Base-by-base conservation (phyloP, 2,888 invertebrate genomes). In the Lithophane leautieri region DNA sequence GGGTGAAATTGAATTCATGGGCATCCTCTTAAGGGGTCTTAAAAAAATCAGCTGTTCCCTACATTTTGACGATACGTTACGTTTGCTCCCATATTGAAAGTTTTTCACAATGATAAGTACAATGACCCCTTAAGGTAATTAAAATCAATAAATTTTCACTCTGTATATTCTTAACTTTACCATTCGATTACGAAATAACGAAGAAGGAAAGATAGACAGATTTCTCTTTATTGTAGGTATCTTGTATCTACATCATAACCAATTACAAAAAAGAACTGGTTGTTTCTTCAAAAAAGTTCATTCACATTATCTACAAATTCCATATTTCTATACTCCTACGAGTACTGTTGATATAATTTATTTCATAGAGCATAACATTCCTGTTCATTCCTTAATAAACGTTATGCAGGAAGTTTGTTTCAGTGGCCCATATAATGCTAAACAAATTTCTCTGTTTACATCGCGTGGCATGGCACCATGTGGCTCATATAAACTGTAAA, bases 331-430 rank as follows among this genome's bases (percentile, higher is more conserved):
- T 61, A 50, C 14, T 19, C 12, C 25, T 54, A 28, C 14, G 19
- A 56, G 34, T 44, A 56, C 34, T 34, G 47, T 54, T 34, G 3
- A 60, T 34, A 28, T 34, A 70, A 66, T 56, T 1, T 73, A 56
- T 77, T 77, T 62, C 14, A 76, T 61, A 78, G 60, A 74, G 73
- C 68, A 83, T 71, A 69, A 76, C 70, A 81, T 74, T 81, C 56
- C 60, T 56, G 65, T 14, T 54, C 71, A 78, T 62, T 50, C 72
- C 67, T 67, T 83, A 78, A 72, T 78, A 82, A 84, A 72, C 69
- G 58, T 66, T 60, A 74, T 67, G 75, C 75, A 72, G 86, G 83
- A 86, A 82, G 86, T 85, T 78, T 58, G 85, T 76, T 86, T 85
- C 81, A 75, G 74, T 81, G 74, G 56, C 54, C 70, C 79, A 79